Evolutionary conservation across 2,888 invertebrate species (phyloP), one percentile per base, ranked within the genome.

Genomic region (Nephrotoma appendiculata): DNA sequence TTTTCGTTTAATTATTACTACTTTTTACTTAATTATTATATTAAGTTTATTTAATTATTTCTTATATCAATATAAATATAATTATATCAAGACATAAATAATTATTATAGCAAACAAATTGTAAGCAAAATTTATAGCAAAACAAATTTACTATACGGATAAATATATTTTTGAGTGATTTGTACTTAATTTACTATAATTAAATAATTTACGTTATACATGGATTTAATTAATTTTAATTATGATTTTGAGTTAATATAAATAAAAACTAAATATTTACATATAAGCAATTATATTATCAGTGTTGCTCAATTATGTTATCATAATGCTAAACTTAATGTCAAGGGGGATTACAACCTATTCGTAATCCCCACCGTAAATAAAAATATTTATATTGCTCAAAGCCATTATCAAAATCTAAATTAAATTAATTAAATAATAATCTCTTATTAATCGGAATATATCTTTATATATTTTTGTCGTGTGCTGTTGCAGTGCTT

Each of bases 401-500:
- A 85, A 85, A 85, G 44, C 44, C 19, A 19, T 85, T 15, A 85
- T 44, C 43, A 85, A 85, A 44, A 85, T 85, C 44, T 43, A 44
- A 44, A 44, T 44, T 85, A 85, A 44, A 85, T 44, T 15, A 19
- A 42, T 85, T 19, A 44, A 85, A 85, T 43, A 57, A 57, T 44
- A 44, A 7, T 44, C 19, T 41, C 85, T 41, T 85, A 85, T 43
- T 85, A 85, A 85, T 44, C 44, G 43, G 41, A 43, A 43, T 85
- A 43, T 42, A 41, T 43, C 44, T 42, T 44, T 42, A 42, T 43
- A 85, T 71, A 57, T 71, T 45, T 86, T 86, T 86, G 86, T 86
- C 31, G 44, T 86, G 86, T 86, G 86, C 86, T 86, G 86, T 86
- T 86, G 86, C 86, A 86, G 86, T 86, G 86, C 86, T 86, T 86